Base-by-base conservation (phyloP, 2,888 invertebrate genomes). In the Hydraecia micacea region DNA sequence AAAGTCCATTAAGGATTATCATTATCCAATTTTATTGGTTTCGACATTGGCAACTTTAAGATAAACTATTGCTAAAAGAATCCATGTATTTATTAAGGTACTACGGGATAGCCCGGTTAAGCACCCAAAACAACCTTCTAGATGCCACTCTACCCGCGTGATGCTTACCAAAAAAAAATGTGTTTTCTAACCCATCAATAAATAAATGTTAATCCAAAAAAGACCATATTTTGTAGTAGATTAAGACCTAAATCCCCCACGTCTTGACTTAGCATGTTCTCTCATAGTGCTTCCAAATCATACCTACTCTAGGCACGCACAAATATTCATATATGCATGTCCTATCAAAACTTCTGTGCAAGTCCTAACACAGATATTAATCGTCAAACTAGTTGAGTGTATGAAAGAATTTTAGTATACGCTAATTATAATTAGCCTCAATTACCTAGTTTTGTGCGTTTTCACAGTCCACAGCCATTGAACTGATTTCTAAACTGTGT, bases 351-450 rank as follows among this genome's bases (percentile, higher is more conserved):
- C 46, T 28, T 42, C 7, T 67, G 21, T 42, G 60, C 77, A 73
- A 49, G 49, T 39, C 25, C 52, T 79, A 58, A 77, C 25, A 65
- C 39, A 63, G 60, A 80, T 62, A 78, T 39, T 49, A 66, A 85
- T 82, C 76, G 60, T 42, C 55, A 63, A 82, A 67, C 52, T 55
- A 66, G 25, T 81, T 58, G 46, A 83, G 55, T 78, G 21, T 69
- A 32, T 62, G 60, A 79, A 83, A 74, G 36, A 63, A 70, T 86
- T 75, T 77, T 72, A 80, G 72, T 69, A 71, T 75, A 69, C 62
- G 71, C 67, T 83, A 85, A 79, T 87, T 81, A 80, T 75, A 84
- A 75, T 85, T 82, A 86, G 69, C 85, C 78, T 60, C 66, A 82
- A 80, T 85, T 87, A 65, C 46, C 66, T 28, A 66, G 60, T 63